Evolutionary conservation across 2,888 invertebrate genomes (phyloP).

Genomic region (Willowsia nigromaculata): DNA sequence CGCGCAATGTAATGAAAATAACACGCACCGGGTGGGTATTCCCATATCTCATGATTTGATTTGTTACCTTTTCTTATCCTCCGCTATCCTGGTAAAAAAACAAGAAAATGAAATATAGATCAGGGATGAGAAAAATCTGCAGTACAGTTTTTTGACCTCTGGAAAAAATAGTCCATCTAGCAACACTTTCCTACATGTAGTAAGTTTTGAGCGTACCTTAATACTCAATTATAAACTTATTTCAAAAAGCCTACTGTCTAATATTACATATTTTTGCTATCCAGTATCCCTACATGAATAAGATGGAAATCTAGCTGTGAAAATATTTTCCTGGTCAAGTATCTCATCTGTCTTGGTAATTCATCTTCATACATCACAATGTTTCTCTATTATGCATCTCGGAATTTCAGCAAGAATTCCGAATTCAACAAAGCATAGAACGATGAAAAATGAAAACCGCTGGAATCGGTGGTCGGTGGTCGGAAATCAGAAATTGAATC

Average conservation of each 20-base stretch:
- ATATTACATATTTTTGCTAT: background rate
- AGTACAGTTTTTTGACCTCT: conserved; percentile 41
- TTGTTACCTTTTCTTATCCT: conserved; percentile 54
- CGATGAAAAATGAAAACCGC: background rate
- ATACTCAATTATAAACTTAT: background rate
- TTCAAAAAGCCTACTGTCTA: background rate
- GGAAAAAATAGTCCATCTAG: background rate
- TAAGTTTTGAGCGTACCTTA: no score
- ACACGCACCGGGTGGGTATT: conserved; percentile 55
- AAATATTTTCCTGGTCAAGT: conserved; percentile 2
- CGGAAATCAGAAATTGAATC: background rate
- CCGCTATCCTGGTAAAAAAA: background rate
- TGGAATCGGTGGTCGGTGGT: no score
- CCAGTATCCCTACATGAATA: background rate
- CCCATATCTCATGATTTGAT: conserved; percentile 62
- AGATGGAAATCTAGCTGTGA: background rate
- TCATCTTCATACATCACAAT: conserved; percentile 49
- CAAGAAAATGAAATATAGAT: conserved; percentile 58
- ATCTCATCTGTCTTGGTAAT: background rate
- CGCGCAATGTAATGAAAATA: conserved; percentile 13
- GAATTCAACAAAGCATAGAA: background rate
- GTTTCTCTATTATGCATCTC: background rate
- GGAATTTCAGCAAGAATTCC: background rate
- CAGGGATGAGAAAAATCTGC: conserved; percentile 21
- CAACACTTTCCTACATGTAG: background rate